Percentiles rank a stretch among this genome's conserved stretches.
phyloP scores from a whole-genome alignment of 1,140 invertebrate genomes.

The Kradibia gibbosae region DNA sequence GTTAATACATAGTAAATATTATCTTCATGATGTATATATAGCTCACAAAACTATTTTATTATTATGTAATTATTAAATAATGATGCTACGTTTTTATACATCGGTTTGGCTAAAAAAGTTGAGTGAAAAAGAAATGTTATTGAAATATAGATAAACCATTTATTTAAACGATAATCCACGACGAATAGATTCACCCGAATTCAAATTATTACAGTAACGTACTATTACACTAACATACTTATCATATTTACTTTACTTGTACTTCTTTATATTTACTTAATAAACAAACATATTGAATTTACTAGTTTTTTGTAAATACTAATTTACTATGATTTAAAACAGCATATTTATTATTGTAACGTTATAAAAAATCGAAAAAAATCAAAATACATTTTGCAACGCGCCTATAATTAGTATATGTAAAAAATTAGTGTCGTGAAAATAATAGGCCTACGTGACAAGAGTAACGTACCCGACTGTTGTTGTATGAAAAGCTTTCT shows the following conservation, averaged over 20 bases:
- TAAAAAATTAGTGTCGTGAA: background rate
- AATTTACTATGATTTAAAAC: background rate
- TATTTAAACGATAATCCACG: no score
- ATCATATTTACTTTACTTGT: no score
- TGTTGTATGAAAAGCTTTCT: background rate
- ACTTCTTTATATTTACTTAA: no score
- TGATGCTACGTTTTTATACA: no score
- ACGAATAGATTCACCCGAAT: no score
- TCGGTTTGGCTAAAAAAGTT: no score
- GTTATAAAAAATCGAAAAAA: background rate
- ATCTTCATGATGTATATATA: background rate
- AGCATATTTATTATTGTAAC: background rate
- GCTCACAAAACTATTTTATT: background rate
- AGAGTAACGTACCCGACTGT: background rate
- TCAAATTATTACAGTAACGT: no score
- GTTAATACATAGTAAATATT: background rate
- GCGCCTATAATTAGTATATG: background rate
- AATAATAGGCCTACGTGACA: conserved; percentile 39
- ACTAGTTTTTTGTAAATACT: background rate
- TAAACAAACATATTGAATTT: background rate
- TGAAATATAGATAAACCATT: no score
- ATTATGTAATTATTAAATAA: background rate
- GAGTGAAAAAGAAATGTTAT: no score
- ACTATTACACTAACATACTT: no score
- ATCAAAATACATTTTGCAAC: background rate